Conservation (phyloP, 1,140 invertebrate species). For the Panonychus citri region DNA sequence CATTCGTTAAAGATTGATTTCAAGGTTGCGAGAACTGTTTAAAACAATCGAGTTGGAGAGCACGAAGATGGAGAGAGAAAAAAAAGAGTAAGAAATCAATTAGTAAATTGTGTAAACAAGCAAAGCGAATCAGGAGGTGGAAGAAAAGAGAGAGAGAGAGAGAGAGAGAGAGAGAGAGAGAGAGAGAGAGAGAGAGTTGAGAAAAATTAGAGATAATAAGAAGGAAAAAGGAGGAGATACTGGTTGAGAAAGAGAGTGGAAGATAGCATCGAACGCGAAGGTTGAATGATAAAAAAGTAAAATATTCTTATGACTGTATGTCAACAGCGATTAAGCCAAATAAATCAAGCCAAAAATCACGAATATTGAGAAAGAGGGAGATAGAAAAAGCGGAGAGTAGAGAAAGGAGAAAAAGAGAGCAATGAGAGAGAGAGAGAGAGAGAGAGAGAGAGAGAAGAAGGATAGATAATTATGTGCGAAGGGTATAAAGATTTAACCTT, state of each 20-base stretch:
- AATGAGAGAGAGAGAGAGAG: neutral
- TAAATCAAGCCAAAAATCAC: neutral
- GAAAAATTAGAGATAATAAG: neutral
- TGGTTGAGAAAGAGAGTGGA: no score
- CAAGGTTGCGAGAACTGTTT: conserved; percentile 55
- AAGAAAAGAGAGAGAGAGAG: no score
- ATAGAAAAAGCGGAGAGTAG: neutral
- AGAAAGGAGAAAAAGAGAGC: neutral
- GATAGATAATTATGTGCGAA: neutral
- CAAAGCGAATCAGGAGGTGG: no score
- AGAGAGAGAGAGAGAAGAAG: neutral
- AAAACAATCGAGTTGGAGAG: neutral
- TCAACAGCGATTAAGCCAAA: no score
- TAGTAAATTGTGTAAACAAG: neutral
- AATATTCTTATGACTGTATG: no score
- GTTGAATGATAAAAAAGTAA: neutral
- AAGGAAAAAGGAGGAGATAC: neutral
- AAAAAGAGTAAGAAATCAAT: neutral
- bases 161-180: no score
- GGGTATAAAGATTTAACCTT: conserved; percentile 31
- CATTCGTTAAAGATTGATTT: conserved; percentile 70
- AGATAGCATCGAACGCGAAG: neutral
- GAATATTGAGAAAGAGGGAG: neutral
- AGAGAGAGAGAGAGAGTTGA: no score
- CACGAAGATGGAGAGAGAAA: no score